Evolutionary conservation across 2,797 vertebrate species (phyloP).

Genomic region (Echeneis naucrates): DNA sequence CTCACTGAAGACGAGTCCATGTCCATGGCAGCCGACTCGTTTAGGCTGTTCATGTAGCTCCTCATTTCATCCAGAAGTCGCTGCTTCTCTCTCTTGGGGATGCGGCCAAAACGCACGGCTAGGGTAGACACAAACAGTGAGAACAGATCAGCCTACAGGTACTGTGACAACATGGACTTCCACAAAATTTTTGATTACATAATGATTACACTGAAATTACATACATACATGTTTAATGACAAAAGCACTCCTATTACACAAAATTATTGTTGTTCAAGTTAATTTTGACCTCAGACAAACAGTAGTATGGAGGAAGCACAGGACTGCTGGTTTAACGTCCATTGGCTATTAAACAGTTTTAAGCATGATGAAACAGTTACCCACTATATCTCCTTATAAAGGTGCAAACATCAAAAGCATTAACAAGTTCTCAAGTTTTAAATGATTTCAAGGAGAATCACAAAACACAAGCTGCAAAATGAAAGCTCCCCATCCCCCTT

Average conservation of each 20-base stretch:
- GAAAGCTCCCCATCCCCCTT: slow-evolving; percentile 58
- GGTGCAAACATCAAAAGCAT: not conserved
- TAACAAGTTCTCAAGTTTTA: not conserved
- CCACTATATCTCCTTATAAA: not conserved
- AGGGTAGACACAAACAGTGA: slow-evolving; percentile 22
- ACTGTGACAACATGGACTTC: not conserved
- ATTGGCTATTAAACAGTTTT: not conserved
- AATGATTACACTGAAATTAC: too few species aligned
- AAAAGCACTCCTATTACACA: not conserved
- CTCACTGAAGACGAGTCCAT: slow-evolving; percentile 64
- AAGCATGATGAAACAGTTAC: not conserved
- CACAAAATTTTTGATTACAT: too few species aligned
- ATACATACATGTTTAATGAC: not conserved
- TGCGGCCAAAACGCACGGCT: slow-evolving; percentile 89
- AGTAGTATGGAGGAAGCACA: slow-evolving; percentile 6
- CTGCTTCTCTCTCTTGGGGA: slow-evolving; percentile 88
- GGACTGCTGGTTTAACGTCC: not conserved
- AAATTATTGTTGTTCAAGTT: not conserved
- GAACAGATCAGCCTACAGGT: slow-evolving; percentile 24
- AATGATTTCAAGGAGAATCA: slow-evolving; percentile 51
- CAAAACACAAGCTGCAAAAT: slow-evolving; percentile 42
- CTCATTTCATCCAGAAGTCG: slow-evolving; percentile 89
- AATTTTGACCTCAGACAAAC: not conserved
- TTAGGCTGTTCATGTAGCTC: slow-evolving; percentile 88
- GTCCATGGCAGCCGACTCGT: slow-evolving; percentile 81